A percentile compares a stretch with the other conserved stretches of the same genome.
phyloP scores from a whole-genome alignment of 1,140 invertebrate species.

The Brachionus koreanus region DNA sequence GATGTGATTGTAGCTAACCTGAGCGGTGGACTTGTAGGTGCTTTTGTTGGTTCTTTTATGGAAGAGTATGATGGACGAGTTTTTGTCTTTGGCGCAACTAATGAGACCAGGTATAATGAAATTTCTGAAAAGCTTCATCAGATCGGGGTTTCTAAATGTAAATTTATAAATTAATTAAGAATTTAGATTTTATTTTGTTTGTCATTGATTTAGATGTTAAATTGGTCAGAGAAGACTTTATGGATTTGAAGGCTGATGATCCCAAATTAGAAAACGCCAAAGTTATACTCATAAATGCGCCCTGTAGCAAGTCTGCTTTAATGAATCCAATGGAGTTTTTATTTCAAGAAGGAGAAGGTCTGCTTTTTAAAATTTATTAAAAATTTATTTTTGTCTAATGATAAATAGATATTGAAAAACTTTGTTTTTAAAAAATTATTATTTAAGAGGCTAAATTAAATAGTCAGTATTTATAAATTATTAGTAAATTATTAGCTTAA shows the following conservation, averaged over 20 bases:
- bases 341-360: conserved; percentile 44
- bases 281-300: conserved; percentile 40
- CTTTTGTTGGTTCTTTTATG: conserved; percentile 7
- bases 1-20: conserved; percentile 19
- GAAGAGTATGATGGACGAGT: conserved; percentile 30
- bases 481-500: no score
- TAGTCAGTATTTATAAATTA: no score
- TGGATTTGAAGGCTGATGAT: conserved; percentile 18
- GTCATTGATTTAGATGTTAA: background rate
- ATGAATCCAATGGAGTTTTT: conserved; percentile 45
- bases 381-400: no score
- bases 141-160: conserved; percentile 15
- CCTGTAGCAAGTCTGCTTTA: conserved; percentile 19
- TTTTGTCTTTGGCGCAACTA: conserved; percentile 38
- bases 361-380: no score
- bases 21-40: conserved; percentile 23
- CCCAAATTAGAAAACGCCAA: conserved; percentile 37
- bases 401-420: background rate
- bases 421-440: background rate
- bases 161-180: background rate
- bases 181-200: background rate
- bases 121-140: conserved; percentile 9
- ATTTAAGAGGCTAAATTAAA: background rate
- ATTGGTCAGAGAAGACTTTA: conserved; percentile 23
- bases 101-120: background rate